Percentiles rank a stretch among this genome's conserved stretches.
Evolutionary conservation across 2,888 invertebrate species (phyloP).

Genomic region (Punctoribates punctum): DNA sequence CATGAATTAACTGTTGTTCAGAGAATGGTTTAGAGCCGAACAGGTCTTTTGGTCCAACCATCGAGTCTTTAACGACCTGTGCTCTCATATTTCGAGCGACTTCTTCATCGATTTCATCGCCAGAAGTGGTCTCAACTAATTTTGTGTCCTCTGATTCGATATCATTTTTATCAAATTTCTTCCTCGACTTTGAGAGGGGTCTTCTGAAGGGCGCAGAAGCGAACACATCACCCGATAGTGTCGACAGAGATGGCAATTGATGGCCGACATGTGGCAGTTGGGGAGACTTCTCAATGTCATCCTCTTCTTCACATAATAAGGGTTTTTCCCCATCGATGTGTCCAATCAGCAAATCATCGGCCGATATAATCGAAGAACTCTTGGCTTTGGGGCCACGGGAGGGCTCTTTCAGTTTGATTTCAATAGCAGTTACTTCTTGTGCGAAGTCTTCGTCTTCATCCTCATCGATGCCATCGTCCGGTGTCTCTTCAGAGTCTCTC

Average conservation of each 20-base stretch:
- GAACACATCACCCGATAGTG: slow-evolving; percentile 21
- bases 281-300: slow-evolving; percentile 53
- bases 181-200: not conserved
- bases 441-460: slow-evolving; percentile 41
- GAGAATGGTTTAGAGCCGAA: slow-evolving; percentile 44
- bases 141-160: slow-evolving; percentile 12
- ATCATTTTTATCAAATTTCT: not conserved
- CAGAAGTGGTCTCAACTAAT: slow-evolving; percentile 27
- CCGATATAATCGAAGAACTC: slow-evolving; percentile 24
- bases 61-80: slow-evolving; percentile 42
- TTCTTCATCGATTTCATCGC: slow-evolving; percentile 42
- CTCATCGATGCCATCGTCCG: slow-evolving; percentile 33
- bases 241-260: not conserved
- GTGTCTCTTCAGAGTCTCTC: slow-evolving; percentile 45
- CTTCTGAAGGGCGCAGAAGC: slow-evolving; percentile 29
- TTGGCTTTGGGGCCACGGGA: slow-evolving; percentile 36
- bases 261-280: not conserved
- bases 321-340: slow-evolving; percentile 67
- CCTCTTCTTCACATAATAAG: slow-evolving; percentile 69
- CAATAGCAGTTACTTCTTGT: slow-evolving; percentile 30
- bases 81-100: slow-evolving; percentile 42
- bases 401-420: slow-evolving; percentile 31
- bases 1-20: slow-evolving; percentile 38
- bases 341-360: slow-evolving; percentile 47
- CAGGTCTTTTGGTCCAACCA: slow-evolving; percentile 40